Base-by-base conservation (phyloP, 2,113 vertebrate genomes). In the Urocynchramus pylzowi region DNA sequence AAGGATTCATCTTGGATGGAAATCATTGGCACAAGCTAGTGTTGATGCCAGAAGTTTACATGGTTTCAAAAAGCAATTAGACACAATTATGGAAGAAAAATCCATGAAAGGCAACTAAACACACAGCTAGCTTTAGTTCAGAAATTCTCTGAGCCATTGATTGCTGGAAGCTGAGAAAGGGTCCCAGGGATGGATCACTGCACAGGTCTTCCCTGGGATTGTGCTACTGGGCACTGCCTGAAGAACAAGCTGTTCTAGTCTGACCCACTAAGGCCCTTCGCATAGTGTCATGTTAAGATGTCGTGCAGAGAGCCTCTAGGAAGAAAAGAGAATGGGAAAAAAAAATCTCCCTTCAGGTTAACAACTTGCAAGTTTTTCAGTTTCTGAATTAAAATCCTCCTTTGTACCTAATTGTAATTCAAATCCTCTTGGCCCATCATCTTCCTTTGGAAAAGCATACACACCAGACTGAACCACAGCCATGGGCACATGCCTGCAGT, bases 41-140 rank as follows among this genome's bases (percentile, higher is more conserved):
- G 52, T 26, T 14, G 56, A 54, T 95, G 91, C 76, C 86, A 93
- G n/a, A 88, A 89, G 30, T 93, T 70, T 90, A 87, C 76, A 54
- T 26, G 60, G 83, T 57, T 90, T 96, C 69, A 90, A 47, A 95
- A 94, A 95, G 83, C 84, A 90, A 87, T 95, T 90, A 93, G 80
- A 63, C 60, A 75, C 65, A 87, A 92, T 84, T 85, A 86, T 22
- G 16, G 69, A 84, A 89, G 69, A 92, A 89, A 95, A 93, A 81
- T 87, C 64, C 37, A 47, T 60, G 90, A 82, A 89, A 94, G 41
- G 61, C 1, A 2, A 39, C 78, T 67, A 81, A 93, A 90, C 42
- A 60, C 84, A 87, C 24, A 87, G 76, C 87, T 50, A 94, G 39
- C 42, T 91, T 63, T 69, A 70, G 54, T 77, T 84, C 63, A 94